Evolutionary conservation across 2,797 vertebrate genomes (phyloP).

Genomic region (Poecilia gillii): DNA sequence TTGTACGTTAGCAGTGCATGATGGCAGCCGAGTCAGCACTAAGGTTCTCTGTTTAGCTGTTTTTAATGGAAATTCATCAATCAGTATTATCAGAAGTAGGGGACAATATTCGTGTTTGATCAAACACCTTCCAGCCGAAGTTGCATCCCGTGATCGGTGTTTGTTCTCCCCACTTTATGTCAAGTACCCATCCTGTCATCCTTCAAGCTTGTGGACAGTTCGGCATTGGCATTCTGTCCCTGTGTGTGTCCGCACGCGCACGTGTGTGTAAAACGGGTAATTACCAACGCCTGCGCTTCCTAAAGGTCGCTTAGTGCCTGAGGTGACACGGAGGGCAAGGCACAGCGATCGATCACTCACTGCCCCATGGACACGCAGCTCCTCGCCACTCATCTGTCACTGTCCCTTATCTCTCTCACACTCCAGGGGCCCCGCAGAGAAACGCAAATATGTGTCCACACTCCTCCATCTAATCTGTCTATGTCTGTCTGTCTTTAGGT

Average conservation of each 20-base stretch:
- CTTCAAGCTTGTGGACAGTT: slow-evolving; percentile 50
- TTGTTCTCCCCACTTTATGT: slow-evolving; percentile 52
- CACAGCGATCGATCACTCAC: slow-evolving; percentile 74
- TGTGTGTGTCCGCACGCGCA: slow-evolving; percentile 16
- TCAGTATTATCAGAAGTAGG: slow-evolving; percentile 33
- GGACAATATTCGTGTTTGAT: slow-evolving; percentile 45
- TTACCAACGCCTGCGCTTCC: slow-evolving; percentile 70
- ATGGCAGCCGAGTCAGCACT: not conserved
- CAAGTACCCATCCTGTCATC: slow-evolving; percentile 51
- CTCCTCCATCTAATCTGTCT: slow-evolving; percentile 51
- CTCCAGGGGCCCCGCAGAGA: slow-evolving; percentile 8
- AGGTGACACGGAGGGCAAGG: slow-evolving; percentile 73
- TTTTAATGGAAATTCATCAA: slow-evolving; percentile 25
- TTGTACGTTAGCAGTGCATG: not conserved
- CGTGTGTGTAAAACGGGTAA: slow-evolving; percentile 58
- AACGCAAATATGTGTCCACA: slow-evolving; percentile 28
- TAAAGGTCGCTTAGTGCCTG: slow-evolving; percentile 75
- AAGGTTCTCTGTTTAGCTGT: slow-evolving; percentile 8
- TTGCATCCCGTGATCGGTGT: slow-evolving; percentile 10
- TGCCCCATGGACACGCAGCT: slow-evolving; percentile 55
- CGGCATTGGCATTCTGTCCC: slow-evolving; percentile 45
- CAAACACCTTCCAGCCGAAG: slow-evolving; percentile 27
- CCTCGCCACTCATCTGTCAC: slow-evolving; percentile 70
- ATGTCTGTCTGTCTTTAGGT: slow-evolving; percentile 44
- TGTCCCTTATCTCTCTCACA: slow-evolving; percentile 53